These are phyloP conservation scores for Agapostemon virescens DNA, from an alignment of 2,888 invertebrate genomes.

Conservation along the genomic window DNA sequence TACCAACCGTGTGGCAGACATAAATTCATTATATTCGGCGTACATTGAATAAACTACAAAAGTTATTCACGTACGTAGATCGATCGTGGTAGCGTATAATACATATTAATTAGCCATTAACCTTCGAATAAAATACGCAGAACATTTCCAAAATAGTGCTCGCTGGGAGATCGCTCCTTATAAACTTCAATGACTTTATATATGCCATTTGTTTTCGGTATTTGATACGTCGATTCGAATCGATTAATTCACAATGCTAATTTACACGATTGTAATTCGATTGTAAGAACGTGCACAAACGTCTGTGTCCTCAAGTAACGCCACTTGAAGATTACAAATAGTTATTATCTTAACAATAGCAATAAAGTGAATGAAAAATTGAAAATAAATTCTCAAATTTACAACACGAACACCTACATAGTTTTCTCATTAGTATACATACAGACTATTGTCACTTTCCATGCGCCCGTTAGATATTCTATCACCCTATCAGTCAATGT, in stretches of 20 bases:
- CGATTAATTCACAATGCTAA: no score
- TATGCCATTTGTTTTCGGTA: background rate
- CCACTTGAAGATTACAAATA: no score
- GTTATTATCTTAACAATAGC: no score
- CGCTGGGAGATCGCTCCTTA: background rate
- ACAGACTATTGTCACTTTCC: background rate
- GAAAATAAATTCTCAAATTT: background rate
- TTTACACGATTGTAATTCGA: no score
- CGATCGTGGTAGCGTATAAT: background rate
- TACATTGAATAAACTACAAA: background rate
- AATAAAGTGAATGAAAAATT: background rate
- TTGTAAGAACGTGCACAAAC: no score
- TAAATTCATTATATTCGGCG: background rate
- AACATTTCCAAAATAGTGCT: background rate
- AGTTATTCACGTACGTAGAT: background rate
- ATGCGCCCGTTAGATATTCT: background rate
- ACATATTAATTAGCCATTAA: background rate
- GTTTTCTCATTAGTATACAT: background rate
- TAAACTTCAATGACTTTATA: background rate
- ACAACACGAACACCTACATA: background rate
- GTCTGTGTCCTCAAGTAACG: no score
- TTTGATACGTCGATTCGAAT: no score
- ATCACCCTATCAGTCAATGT: background rate
- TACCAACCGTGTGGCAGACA: background rate
- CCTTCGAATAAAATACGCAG: background rate